Percentiles rank a stretch among this genome's conserved stretches.
Evolutionary conservation across 92 coral and sea anemone genomes (phyloP).

Genomic region (Phenganax stokvisi): DNA sequence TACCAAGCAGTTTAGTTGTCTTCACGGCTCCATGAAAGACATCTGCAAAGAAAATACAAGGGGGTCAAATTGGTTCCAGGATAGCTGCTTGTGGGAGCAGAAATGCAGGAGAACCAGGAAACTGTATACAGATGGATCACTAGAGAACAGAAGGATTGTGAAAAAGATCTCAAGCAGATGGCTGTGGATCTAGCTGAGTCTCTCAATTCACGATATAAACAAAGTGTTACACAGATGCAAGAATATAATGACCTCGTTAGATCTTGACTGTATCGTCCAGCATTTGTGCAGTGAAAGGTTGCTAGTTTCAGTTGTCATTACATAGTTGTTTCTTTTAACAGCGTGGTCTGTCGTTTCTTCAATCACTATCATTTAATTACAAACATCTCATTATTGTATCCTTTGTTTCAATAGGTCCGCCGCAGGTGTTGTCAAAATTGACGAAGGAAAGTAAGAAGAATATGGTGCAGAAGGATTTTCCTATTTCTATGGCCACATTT

Average conservation of each 20-base stretch:
- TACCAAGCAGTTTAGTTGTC: background rate
- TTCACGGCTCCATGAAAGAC: constrained; percentile 1
- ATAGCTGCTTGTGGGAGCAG: constrained; percentile 19
- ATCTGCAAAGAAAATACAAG: constrained; percentile 22
- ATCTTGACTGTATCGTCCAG: background rate
- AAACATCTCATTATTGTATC: background rate
- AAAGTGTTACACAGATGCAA: background rate
- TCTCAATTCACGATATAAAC: background rate
- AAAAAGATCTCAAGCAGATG: background rate
- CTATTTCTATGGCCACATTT: background rate
- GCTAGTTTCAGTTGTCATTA: background rate
- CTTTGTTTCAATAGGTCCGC: background rate
- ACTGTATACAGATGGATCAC: background rate
- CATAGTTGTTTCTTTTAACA: background rate
- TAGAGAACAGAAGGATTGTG: constrained; percentile 2
- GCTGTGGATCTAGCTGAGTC: background rate
- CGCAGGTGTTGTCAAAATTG: constrained; percentile 3
- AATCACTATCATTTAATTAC: background rate
- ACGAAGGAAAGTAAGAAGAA: background rate
- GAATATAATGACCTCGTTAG: background rate
- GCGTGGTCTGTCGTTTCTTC: background rate
- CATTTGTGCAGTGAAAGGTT: constrained; percentile 2
- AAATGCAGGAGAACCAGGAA: background rate
- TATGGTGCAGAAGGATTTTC: constrained; percentile 13
- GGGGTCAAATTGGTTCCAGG: constrained; percentile 24